These are phyloP conservation scores for Bergia puertoricense DNA, from an alignment of 92 coral and sea anemone genomes.

Conservation along the genomic window DNA sequence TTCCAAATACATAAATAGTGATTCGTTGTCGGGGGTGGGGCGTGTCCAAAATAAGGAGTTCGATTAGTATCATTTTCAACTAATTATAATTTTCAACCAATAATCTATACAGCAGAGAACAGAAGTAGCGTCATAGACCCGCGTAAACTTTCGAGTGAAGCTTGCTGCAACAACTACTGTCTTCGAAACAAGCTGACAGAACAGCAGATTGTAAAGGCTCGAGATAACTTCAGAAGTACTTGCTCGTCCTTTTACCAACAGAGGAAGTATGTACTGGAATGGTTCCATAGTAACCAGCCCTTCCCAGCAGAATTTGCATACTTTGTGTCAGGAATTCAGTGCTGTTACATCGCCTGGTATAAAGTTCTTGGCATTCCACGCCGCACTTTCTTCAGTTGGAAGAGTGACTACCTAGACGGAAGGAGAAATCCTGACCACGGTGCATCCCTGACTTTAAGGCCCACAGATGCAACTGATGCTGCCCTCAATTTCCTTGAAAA, in stretches of 20 bases:
- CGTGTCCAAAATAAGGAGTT: no score
- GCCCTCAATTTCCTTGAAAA: conserved; percentile 36
- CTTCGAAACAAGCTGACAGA: neutral
- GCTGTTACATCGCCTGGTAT: conserved; percentile 62
- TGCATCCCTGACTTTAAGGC: conserved; percentile 11
- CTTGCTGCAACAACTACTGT: conserved; percentile 48
- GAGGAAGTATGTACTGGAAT: conserved; percentile 52
- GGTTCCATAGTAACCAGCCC: conserved; percentile 61
- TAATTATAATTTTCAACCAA: no score
- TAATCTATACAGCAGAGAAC: conserved; percentile 32
- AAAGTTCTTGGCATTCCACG: conserved; percentile 54
- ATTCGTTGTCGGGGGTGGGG: no score
- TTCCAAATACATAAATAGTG: neutral
- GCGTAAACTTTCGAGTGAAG: neutral
- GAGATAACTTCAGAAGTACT: conserved; percentile 37
- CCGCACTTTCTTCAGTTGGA: conserved; percentile 56
- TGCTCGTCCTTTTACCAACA: conserved; percentile 47
- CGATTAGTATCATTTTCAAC: no score
- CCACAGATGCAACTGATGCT: conserved; percentile 24
- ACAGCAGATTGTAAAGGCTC: conserved; percentile 34
- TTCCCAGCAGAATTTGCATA: conserved; percentile 47
- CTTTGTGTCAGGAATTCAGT: conserved; percentile 39
- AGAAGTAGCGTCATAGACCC: conserved; percentile 23
- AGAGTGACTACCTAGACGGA: conserved; percentile 49
- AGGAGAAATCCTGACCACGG: conserved; percentile 55